A percentile compares a stretch with the other conserved stretches of the same genome.
Conservation (phyloP, 2,113 vertebrate genomes). For the Onychostoma macrolepis region DNA sequence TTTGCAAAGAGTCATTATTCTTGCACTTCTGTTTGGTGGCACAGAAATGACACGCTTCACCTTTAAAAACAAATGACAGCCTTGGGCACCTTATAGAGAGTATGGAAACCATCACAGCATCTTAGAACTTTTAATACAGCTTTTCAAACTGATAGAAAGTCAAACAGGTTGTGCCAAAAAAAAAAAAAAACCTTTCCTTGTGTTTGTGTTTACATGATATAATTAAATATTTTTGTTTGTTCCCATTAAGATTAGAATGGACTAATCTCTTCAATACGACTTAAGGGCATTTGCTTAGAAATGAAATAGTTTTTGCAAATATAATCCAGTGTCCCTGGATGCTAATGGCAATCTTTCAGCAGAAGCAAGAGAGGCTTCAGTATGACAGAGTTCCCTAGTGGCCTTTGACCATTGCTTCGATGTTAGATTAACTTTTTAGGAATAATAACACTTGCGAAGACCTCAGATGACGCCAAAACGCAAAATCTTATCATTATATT, state of each 20-base stretch:
- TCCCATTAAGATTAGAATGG: background rate
- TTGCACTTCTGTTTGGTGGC: background rate
- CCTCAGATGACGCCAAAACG: no score
- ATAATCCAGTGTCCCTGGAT: constrained; percentile 20
- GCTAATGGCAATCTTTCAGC: constrained; percentile 10
- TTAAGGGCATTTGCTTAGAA: background rate
- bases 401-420: background rate
- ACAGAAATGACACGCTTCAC: background rate
- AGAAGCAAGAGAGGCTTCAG: background rate
- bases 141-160: background rate
- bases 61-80: background rate
- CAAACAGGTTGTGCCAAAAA: background rate
- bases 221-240: background rate
- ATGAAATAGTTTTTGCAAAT: background rate
- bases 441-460: background rate
- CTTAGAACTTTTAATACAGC: background rate
- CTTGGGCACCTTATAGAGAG: background rate
- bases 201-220: background rate
- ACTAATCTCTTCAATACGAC: background rate
- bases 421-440: background rate
- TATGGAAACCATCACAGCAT: background rate
- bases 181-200: background rate
- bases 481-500: background rate
- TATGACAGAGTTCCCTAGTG: background rate
- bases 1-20: background rate